Base-by-base conservation (phyloP, 2,797 vertebrate genomes). In the Paguma larvata region DNA sequence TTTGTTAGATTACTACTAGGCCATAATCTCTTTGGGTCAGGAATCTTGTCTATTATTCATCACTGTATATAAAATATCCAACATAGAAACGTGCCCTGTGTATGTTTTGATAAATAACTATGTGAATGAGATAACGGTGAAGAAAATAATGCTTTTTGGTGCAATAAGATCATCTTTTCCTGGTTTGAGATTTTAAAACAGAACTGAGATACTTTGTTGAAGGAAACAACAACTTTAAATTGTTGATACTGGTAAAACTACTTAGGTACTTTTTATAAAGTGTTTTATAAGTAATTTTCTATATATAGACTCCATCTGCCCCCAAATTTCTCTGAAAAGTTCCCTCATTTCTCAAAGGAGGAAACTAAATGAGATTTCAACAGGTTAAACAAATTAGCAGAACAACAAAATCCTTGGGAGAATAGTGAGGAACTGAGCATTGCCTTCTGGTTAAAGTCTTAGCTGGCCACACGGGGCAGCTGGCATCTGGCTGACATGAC, bases 211-310 rank as follows among this genome's bases (percentile, higher is more conserved):
- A 48, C 23, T 91, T 86, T 75, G 8, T 30, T 83, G 46, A 16
- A 32, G 13, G 6, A 72, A 93, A 85, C 0, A 83, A 77, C 93
- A 72, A 77, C 48, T 48, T 65, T 38, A 48, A 89, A 89, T 72
- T 75, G 25, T 77, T 63, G 75, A 32, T 80, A 46, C 6, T 48
- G 83, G 46, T 53, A 89, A 65, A 90, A 80, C 13, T 63, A 90
- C 15, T 89, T 86, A 63, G 27, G 2, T 56, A 51, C 59, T 68
- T 88, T 92, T 95, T 65, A 75, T 70, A 62, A 83, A 14, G 73
- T 85, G 18, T 8, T 90, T 93, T 94, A 67, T 34, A 67, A 95
- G 41, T 63, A 51, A 34, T 97, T 85, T 94, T 91, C 41, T 72
- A 44, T 51, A 46, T 62, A 56, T 13, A 73, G 86, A 13, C 82